phyloP scores from a whole-genome alignment of 2,113 vertebrate species.

The Pleuronectes platessa region DNA sequence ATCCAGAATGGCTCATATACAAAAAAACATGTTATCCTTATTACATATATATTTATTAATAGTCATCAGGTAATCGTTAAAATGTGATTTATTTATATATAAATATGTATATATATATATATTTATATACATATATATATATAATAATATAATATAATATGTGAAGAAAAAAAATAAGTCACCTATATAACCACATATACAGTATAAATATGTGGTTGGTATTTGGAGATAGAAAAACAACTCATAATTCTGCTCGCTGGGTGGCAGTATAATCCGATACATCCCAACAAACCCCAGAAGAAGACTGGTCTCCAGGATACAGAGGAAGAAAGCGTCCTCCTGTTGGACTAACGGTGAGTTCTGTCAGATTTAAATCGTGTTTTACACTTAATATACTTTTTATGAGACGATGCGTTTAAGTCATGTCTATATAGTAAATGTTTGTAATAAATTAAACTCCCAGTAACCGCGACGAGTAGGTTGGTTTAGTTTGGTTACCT shows the following conservation, averaged over 20 bases:
- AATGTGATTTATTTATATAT: no score
- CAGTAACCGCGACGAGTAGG: no score
- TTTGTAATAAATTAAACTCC: rapidly evolving
- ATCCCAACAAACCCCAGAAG: constrained; percentile 27
- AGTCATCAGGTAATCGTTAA: no score
- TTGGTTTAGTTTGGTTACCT: neutral
- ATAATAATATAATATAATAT: no score
- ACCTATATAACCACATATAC: neutral
- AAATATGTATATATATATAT: no score
- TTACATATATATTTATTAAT: no score
- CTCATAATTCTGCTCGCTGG: constrained; percentile 18
- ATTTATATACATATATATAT: no score
- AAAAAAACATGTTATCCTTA: no score
- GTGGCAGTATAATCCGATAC: constrained; percentile 15
- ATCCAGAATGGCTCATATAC: no score
- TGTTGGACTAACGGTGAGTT: constrained; percentile 6
- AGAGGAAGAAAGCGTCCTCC: neutral
- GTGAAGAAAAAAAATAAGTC: neutral
- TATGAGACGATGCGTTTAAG: neutral
- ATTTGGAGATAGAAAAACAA: neutral
- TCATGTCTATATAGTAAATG: neutral
- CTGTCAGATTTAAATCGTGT: neutral
- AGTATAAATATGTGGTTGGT: neutral
- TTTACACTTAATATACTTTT: no score
- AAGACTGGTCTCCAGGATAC: constrained; percentile 60